phyloP scores from a whole-genome alignment of 2,797 vertebrate genomes.

The Gallinago stenura region DNA sequence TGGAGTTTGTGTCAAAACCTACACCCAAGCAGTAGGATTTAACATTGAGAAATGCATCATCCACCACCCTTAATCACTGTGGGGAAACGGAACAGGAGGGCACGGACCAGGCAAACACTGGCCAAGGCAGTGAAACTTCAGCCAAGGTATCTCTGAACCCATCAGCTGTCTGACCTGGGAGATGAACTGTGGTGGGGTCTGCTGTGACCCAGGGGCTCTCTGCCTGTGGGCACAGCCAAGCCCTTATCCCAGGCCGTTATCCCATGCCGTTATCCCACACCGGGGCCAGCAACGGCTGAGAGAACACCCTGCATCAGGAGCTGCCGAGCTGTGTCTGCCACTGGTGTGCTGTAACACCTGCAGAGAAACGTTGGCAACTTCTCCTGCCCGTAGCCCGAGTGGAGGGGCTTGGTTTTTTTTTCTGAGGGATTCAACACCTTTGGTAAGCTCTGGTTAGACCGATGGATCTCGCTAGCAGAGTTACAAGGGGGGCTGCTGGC shows the following conservation, averaged over 20 bases:
- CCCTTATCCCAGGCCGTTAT: too few species aligned
- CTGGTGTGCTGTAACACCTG: not conserved
- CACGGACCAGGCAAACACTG: not conserved
- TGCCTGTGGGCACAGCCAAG: not conserved
- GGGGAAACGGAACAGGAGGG: not conserved
- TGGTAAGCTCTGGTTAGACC: not conserved
- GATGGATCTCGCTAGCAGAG: not conserved
- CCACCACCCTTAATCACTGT: not conserved
- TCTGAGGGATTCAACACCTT: not conserved
- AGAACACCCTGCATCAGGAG: not conserved
- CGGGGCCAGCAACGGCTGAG: too few species aligned
- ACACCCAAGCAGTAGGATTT: not conserved
- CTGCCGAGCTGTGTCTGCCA: not conserved
- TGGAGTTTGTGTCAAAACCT: not conserved
- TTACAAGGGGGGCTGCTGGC: not conserved
- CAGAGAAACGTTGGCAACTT: not conserved
- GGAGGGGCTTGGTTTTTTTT: too few species aligned
- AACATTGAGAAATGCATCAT: not conserved
- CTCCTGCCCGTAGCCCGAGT: not conserved
- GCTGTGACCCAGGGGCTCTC: not conserved
- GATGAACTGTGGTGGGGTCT: not conserved
- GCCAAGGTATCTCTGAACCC: not conserved
- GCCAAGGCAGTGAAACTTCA: not conserved
- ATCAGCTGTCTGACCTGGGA: not conserved
- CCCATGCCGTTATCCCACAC: too few species aligned